Percentiles rank a stretch among this genome's conserved stretches.
Conservation (phyloP, 92 coral and sea anemone species). For the Palythoa heliodiscus region DNA sequence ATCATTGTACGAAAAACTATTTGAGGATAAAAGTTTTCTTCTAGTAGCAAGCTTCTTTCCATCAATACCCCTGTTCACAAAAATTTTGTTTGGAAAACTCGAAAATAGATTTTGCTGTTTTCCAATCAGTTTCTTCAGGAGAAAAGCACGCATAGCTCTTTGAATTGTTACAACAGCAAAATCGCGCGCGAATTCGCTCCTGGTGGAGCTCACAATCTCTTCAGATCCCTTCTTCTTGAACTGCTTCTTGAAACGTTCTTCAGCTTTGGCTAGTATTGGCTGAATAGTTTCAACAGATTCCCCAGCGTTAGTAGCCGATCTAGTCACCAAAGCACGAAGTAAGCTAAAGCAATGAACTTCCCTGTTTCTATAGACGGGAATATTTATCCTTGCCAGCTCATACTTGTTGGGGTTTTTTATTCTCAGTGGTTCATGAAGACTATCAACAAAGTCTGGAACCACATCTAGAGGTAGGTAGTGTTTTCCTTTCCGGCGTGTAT, state of each 20-base stretch:
- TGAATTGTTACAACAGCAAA: constrained; percentile 37
- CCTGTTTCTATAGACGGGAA: constrained; percentile 82
- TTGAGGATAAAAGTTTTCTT: too few relatives aligned
- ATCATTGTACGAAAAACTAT: neutral
- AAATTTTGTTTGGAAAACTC: neutral
- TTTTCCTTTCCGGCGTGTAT: constrained; percentile 72
- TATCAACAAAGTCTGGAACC: constrained; percentile 84
- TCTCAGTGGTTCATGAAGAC: constrained; percentile 79
- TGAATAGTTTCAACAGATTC: constrained; percentile 81
- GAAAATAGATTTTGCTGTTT: neutral
- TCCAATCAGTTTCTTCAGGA: constrained; percentile 1
- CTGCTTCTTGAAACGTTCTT: constrained; percentile 70
- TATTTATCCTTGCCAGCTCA: constrained; percentile 69
- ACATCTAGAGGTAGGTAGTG: constrained; percentile 73
- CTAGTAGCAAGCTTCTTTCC: neutral
- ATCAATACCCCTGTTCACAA: neutral
- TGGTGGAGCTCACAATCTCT: constrained; percentile 13
- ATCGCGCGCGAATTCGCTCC: constrained; percentile 28
- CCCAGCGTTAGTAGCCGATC: constrained; percentile 75
- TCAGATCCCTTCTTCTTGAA: constrained; percentile 39
- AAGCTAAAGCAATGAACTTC: constrained; percentile 87
- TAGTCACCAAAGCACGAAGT: constrained; percentile 76
- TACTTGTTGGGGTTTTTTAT: constrained; percentile 72
- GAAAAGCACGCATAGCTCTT: constrained; percentile 31
- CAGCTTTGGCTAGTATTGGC: constrained; percentile 73